Evolutionary conservation across 2,113 vertebrate species (phyloP).

Genomic region (Ammodytes marinus): DNA sequence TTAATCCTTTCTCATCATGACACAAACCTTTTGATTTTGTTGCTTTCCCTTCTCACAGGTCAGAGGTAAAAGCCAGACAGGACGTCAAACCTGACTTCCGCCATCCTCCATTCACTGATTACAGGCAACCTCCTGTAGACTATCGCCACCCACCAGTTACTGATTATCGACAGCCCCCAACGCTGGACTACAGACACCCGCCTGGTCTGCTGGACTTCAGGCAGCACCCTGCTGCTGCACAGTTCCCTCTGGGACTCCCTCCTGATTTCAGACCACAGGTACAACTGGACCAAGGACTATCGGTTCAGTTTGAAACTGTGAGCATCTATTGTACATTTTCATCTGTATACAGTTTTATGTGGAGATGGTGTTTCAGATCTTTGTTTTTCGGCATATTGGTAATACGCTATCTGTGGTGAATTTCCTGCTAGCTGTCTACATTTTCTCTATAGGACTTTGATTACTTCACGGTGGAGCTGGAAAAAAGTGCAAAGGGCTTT

Average conservation of each 20-base stretch:
- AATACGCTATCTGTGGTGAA: background rate
- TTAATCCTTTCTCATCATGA: background rate
- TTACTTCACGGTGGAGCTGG: slow-evolving; percentile 99
- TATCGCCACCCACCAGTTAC: slow-evolving; percentile 95
- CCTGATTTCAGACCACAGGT: slow-evolving; percentile 98
- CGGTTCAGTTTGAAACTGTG: background rate
- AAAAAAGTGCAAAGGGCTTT: slow-evolving; percentile 97
- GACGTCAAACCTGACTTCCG: slow-evolving; percentile 98
- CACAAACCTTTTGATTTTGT: slow-evolving; percentile 25
- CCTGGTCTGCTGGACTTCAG: slow-evolving; percentile 95
- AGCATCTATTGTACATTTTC: background rate
- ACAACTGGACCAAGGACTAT: slow-evolving; percentile 36
- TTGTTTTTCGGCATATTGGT: background rate
- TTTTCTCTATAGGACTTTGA: slow-evolving; percentile 90
- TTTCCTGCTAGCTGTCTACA: background rate
- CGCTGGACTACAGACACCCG: slow-evolving; percentile 94
- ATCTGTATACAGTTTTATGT: slow-evolving; percentile 13
- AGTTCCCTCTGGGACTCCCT: slow-evolving; percentile 86
- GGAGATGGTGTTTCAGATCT: background rate
- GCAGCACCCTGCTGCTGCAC: slow-evolving; percentile 91
- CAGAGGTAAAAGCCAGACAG: slow-evolving; percentile 98
- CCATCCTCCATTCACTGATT: slow-evolving; percentile 96
- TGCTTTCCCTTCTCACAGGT: slow-evolving; percentile 86
- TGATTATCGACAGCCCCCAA: slow-evolving; percentile 94
- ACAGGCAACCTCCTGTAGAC: slow-evolving; percentile 95